These are phyloP conservation scores for Phylloscopus whistleri DNA, from an alignment of 2,113 vertebrate species.

Conservation along the genomic window DNA sequence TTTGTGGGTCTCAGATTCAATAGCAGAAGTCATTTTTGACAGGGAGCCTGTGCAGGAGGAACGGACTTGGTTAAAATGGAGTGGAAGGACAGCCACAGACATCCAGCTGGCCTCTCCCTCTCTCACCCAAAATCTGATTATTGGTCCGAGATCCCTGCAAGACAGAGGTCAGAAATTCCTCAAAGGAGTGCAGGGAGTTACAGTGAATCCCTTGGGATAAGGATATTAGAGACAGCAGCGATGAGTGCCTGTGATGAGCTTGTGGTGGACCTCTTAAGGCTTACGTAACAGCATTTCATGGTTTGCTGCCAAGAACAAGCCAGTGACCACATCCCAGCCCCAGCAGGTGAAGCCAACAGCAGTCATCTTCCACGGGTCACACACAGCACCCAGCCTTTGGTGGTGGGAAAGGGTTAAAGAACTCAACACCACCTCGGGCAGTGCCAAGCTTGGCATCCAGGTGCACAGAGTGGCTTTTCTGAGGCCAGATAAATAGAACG, in stretches of 20 bases:
- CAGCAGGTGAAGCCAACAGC: neutral
- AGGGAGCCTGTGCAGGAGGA: neutral
- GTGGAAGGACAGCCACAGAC: neutral
- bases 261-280: neutral
- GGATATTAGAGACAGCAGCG: neutral
- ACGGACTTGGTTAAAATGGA: rapidly evolving
- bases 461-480: slow-evolving; percentile 24
- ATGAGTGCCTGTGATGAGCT: neutral
- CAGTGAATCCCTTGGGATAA: neutral
- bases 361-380: neutral
- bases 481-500: neutral
- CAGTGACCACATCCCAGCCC: neutral
- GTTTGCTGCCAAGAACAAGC: neutral
- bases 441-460: slow-evolving; percentile 35
- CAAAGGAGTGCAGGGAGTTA: neutral
- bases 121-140: neutral
- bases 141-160: neutral
- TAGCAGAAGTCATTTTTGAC: neutral
- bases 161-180: neutral
- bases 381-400: neutral
- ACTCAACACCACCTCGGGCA: neutral
- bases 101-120: neutral
- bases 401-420: slow-evolving; percentile 31
- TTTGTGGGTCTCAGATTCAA: neutral
- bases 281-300: neutral